phyloP scores from a whole-genome alignment of 1,140 invertebrate genomes.

The Pseudomyrmex pallidus region DNA sequence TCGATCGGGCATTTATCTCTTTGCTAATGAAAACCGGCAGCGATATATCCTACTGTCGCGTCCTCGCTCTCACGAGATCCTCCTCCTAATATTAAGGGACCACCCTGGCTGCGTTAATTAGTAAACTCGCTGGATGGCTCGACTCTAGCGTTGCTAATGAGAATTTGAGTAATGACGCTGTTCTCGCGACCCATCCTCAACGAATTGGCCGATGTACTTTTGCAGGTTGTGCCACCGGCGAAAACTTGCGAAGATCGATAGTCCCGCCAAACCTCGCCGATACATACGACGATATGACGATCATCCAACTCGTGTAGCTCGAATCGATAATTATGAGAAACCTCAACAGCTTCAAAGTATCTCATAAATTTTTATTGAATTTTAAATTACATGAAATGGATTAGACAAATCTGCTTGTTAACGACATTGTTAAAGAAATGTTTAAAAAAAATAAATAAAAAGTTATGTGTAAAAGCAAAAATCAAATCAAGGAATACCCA shows the following conservation, averaged over 20 bases:
- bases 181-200: constrained; percentile 69
- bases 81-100: constrained; percentile 75
- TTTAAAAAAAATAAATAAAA: constrained; percentile 13
- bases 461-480: background rate
- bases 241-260: constrained; percentile 62
- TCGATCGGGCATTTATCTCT: constrained; percentile 72
- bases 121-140: constrained; percentile 77
- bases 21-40: constrained; percentile 76
- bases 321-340: constrained; percentile 34
- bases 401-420: constrained; percentile 37
- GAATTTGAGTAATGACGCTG: constrained; percentile 81
- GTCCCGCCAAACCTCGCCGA: constrained; percentile 55
- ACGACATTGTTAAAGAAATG: background rate
- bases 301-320: background rate
- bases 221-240: constrained; percentile 59
- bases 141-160: constrained; percentile 77
- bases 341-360: background rate
- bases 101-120: constrained; percentile 79
- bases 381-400: constrained; percentile 40
- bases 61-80: constrained; percentile 61
- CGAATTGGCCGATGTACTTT: constrained; percentile 71
- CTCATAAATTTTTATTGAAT: constrained; percentile 56
- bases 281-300: constrained; percentile 19
- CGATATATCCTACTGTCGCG: constrained; percentile 74
- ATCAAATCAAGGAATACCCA: too few relatives aligned